Percentiles rank a stretch among this genome's conserved stretches.
Conservation (phyloP, 2,113 vertebrate genomes). For the Polypterus senegalus region DNA sequence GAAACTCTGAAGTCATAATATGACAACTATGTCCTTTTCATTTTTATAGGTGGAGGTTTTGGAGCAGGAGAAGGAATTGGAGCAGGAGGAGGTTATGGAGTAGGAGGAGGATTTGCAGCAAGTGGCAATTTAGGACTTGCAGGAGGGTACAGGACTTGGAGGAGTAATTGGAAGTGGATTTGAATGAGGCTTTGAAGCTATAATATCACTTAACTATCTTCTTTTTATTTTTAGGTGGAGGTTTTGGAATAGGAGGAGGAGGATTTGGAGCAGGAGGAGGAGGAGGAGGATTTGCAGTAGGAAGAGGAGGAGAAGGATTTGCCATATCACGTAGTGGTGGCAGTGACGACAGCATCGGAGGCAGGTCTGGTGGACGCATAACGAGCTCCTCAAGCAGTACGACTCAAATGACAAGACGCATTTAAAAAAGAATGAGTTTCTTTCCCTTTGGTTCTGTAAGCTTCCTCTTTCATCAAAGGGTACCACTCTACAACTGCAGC, state of each 20-base stretch:
- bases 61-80: background rate
- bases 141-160: background rate
- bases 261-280: slow-evolving; percentile 4
- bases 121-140: slow-evolving; percentile 7
- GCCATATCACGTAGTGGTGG: slow-evolving; percentile 33
- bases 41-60: slow-evolving; percentile 15
- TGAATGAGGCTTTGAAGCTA: slow-evolving; percentile 22
- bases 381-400: background rate
- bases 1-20: no score
- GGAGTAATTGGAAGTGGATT: slow-evolving; percentile 26
- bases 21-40: background rate
- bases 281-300: background rate
- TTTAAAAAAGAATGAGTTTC: background rate
- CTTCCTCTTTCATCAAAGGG: background rate
- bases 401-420: background rate
- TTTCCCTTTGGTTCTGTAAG: background rate
- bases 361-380: slow-evolving; percentile 34
- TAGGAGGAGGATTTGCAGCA: slow-evolving; percentile 7
- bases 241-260: slow-evolving; percentile 6
- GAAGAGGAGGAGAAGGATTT: slow-evolving; percentile 12
- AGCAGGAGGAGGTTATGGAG: background rate
- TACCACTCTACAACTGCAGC: background rate
- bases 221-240: no score
- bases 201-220: no score
- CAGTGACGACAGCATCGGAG: slow-evolving; percentile 26